Percentiles rank a stretch among this genome's conserved stretches.
These are phyloP conservation scores for Iselma pallidipennis DNA, from an alignment of 2,888 invertebrate genomes.

Conservation along the genomic window DNA sequence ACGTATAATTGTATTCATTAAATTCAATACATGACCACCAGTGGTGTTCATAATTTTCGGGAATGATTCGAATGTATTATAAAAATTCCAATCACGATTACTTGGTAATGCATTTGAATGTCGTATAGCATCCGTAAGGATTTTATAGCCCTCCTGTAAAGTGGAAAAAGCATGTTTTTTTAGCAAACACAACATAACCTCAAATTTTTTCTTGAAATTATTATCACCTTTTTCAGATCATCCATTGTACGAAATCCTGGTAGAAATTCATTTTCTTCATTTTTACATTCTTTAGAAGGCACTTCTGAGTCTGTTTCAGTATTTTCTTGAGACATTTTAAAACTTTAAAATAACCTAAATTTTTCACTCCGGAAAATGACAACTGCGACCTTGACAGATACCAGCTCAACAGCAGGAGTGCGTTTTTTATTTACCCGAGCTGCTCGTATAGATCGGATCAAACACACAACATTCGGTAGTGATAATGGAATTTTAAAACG, in stretches of 20 bases:
- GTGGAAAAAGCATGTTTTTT: conserved; percentile 36
- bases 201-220: conserved; percentile 11
- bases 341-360: too few relatives aligned
- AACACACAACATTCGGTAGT: too few relatives aligned
- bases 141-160: conserved; percentile 67
- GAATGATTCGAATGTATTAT: conserved; percentile 77
- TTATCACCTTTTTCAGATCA: conserved; percentile 55
- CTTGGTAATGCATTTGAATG: conserved; percentile 73
- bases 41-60: conserved; percentile 67
- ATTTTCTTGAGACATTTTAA: conserved; percentile 20
- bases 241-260: conserved; percentile 50
- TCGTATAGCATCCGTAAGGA: conserved; percentile 70
- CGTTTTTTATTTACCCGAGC: too few relatives aligned
- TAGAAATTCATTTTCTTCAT: conserved; percentile 35
- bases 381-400: neutral
- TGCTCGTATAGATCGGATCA: too few relatives aligned
- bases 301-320: neutral
- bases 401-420: too few relatives aligned
- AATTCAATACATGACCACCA: conserved; percentile 65
- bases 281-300: neutral
- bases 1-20: conserved; percentile 62
- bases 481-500: too few relatives aligned
- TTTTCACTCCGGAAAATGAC: neutral
- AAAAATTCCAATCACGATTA: conserved; percentile 72
- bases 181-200: conserved; percentile 22